Base-by-base conservation (phyloP, 1,140 invertebrate genomes). In the Euura saliciscinereae region DNA sequence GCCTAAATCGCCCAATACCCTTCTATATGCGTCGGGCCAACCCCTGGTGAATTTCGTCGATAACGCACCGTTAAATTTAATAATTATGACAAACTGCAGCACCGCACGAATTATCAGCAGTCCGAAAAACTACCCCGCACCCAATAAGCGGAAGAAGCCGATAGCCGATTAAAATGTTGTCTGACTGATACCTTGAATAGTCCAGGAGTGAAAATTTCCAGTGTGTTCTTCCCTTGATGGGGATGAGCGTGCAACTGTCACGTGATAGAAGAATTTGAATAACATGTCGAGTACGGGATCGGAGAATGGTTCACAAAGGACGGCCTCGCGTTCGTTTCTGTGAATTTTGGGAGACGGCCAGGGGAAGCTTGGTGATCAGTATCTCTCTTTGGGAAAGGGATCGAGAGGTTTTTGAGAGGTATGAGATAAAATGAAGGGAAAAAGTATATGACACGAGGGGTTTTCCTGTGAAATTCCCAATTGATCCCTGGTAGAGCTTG, bases 401-500 rank as follows among this genome's bases (percentile, higher is more conserved):
- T 59, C 51, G 51, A 59, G 51, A 59, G 3, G 51, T 59, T 59
- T 59, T 59, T n/a, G 51, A 59, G 51, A 59, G 51, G 51, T 59
- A n/a, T n/a, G 51, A n/a, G 10, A 6, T 8, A 59, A 59, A 59
- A 59, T 59, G 13, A 59, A 59, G 8, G 51, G 0, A 59, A 59
- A 59, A n/a, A 8, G 51, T 59, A 8, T n/a, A 4, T 59, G 2
- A 59, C 51, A 59, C 8, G 13, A 59, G 51, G 51, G 51, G 10
- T 59, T 59, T 59, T 59, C 51, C 51, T 4, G 51, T n/a, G 51
- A n/a, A 59, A 59, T 59, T 59, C 51, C 51, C 51, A 59, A 59
- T 59, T 59, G 51, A 59, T 59, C 51, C 51, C 51, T 28, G 28
- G 28, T 28, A 28, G 28, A 28, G 28, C 28, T 28, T 28, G 28